A percentile compares a stretch with the other conserved stretches of the same genome.
Evolutionary conservation across 2,113 vertebrate species (phyloP).

Genomic region (Balaeniceps rex): DNA sequence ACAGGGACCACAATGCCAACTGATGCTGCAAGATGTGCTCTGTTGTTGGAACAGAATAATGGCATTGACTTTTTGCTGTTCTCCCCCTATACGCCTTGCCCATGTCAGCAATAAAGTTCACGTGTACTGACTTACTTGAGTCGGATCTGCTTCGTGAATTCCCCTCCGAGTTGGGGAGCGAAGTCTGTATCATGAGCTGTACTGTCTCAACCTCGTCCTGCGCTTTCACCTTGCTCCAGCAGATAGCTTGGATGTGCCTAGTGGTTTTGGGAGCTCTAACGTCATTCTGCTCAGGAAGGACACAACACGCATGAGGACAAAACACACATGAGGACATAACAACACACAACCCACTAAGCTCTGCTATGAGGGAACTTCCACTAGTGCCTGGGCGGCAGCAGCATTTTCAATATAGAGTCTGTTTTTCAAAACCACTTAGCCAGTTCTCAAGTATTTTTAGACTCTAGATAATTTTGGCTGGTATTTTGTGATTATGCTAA

Average conservation of each 20-base stretch:
- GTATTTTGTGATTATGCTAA: conserved; percentile 26
- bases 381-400: background rate
- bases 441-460: conserved; percentile 39
- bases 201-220: conserved; percentile 85
- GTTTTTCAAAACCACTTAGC: background rate
- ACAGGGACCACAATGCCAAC: background rate
- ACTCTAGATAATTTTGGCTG: conserved; percentile 24
- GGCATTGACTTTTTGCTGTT: background rate
- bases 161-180: conserved; percentile 67
- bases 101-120: background rate
- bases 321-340: background rate
- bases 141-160: conserved; percentile 75
- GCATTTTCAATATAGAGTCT: background rate
- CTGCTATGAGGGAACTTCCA: background rate
- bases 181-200: conserved; percentile 85
- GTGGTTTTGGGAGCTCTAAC: conserved; percentile 89
- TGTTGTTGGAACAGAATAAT: background rate
- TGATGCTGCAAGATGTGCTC: background rate
- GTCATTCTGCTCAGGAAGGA: conserved; percentile 76
- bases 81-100: background rate
- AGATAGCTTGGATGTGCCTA: conserved; percentile 79
- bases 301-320: background rate
- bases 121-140: conserved; percentile 73
- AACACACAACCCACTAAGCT: background rate
- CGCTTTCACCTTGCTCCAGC: conserved; percentile 76